Base-by-base conservation (phyloP, 2,113 vertebrate species). In the Psilopsiagon aurifrons region DNA sequence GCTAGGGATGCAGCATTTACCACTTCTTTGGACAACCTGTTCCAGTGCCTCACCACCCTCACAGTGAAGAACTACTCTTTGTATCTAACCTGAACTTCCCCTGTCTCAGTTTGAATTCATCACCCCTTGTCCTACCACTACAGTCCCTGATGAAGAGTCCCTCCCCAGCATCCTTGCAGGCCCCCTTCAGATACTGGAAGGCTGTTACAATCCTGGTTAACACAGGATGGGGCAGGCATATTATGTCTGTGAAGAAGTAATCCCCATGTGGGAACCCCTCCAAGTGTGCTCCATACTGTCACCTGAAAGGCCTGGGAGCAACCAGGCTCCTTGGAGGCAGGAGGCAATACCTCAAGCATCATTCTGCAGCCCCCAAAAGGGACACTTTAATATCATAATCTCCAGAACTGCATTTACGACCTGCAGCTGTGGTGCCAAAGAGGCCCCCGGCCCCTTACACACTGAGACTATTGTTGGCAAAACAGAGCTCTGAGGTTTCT, bases 371-470 rank as follows among this genome's bases (percentile, higher is more conserved):
- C 92, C 64, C 81, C 84, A 64, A 10, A 75, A 78, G 77, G 74
- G 71, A 41, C 66, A 81, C 57, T 94, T 91, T 49, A 86, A 86
- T 84, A 91, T 77, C 90, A 77, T 79, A 68, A 93, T 80, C 87
- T 93, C 69, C 94, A 85, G 47, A 96, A 88, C 63, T 66, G 83
- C 81, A 77, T 69, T 91, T 96, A 84, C 3, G 28, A 93, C 88
- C 86, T 97, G 93, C 93, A 97, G 95, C 95, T 97, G 94, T 35
- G 62, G 86, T 92, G 88, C 85, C 94, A 93, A 59, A 94, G 94
- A 90, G 95, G 78, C 94, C 89, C 88, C 64, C 2, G 24, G 74
- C 64, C 71, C 69, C 11, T 1, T 7, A 60, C 67, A 96, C 52
- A 47, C 52, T 93, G 83, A 75, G 67, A 22, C 96, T 93, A 90